Percentiles rank a stretch among this genome's conserved stretches.
Conservation (phyloP, 2,797 vertebrate species). For the Tamandua tetradactyla region DNA sequence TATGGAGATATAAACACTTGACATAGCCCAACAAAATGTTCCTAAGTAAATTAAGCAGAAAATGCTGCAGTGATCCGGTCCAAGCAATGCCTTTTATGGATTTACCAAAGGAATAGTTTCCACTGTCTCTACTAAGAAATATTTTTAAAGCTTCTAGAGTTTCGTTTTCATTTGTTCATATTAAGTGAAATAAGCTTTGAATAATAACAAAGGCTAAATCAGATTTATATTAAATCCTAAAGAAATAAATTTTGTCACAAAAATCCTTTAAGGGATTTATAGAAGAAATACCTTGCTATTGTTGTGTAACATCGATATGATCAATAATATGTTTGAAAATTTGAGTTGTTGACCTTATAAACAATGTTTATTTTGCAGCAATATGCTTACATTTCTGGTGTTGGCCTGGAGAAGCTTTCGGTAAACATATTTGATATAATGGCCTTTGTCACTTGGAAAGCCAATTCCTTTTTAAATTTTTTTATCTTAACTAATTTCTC, state of each 20-base stretch:
- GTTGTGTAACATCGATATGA: conserved; percentile 35
- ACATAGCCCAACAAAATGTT: conserved; percentile 68
- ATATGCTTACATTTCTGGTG: conserved; percentile 32
- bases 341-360: conserved; percentile 42
- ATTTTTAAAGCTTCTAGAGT: conserved; percentile 82
- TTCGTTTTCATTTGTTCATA: conserved; percentile 82
- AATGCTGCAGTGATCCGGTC: conserved; percentile 66
- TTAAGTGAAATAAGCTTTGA: conserved; percentile 78
- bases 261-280: conserved; percentile 47
- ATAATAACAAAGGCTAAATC: conserved; percentile 78
- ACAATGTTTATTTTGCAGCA: conserved; percentile 55
- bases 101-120: conserved; percentile 82
- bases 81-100: conserved; percentile 85
- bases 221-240: conserved; percentile 76
- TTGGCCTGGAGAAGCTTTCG: neutral
- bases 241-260: conserved; percentile 74
- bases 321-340: conserved; percentile 56
- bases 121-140: conserved; percentile 86
- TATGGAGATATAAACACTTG: conserved; percentile 57
- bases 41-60: conserved; percentile 66
- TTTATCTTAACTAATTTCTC: conserved; percentile 21
- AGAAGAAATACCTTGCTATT: conserved; percentile 59
- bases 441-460: conserved; percentile 14
- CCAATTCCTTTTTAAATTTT: conserved; percentile 34
- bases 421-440: conserved; percentile 33